Evolutionary conservation across 2,888 invertebrate species (phyloP), one percentile per base, ranked within the genome.

Genomic region (Metacarcinus magister): DNA sequence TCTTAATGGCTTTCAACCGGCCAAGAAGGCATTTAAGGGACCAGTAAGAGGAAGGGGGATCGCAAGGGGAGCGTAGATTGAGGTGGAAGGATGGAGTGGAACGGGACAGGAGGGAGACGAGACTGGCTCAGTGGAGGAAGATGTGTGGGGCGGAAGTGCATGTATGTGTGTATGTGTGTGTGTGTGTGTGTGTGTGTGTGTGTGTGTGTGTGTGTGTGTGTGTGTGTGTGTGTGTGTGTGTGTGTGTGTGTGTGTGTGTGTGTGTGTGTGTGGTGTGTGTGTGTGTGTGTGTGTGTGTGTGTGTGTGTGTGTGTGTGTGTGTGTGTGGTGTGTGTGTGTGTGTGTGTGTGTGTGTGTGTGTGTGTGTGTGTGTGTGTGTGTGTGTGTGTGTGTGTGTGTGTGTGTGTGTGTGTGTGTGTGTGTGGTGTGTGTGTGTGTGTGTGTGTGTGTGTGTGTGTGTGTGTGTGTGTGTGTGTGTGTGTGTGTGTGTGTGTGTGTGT

Each of bases 141-240:
- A 43, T 89, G 89, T 89, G 43, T 43, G 39, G 32, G 89, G 32
- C 4, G n/a, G 67, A 10, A 48, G 23, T 23, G 19, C 16, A 67
- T 16, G 67, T 67, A 4, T 16, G 67, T 67, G 67, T 67, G 67
- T 67, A 23, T 67, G 67, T 67, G 67, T 67, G 67, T 67, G 67
- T 67, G 67, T 67, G 67, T 67, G 67, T 67, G 67, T 67, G 67
- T 67, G 67, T 67, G 67, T 67, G 67, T 67, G 67, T 67, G 67
- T 67, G 67, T 67, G 67, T 67, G 67, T 67, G 67, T 67, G 67
- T 67, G 67, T 67, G 67, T 67, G 67, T 67, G 67, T 67, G 67
- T 67, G 67, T 67, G 67, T 67, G 67, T 67, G 67, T 67, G 67
- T 67, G 67, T 67, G 67, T 67, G 67, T 67, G 67, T 54, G 67